Conservation (phyloP, 2,888 invertebrate genomes). For the Ceriagrion tenellum region DNA sequence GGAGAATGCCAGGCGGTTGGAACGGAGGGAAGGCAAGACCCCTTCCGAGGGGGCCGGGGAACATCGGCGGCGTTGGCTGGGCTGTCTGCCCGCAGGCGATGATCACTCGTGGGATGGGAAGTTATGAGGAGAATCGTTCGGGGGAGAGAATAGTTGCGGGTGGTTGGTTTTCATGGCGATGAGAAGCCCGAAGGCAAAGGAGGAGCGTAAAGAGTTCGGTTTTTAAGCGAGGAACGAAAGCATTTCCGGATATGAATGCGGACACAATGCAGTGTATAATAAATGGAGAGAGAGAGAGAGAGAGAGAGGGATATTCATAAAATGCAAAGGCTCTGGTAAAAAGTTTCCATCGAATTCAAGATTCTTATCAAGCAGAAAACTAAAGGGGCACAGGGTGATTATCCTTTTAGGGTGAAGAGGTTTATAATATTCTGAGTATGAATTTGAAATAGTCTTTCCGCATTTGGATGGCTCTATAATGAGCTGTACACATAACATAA, state of each 20-base stretch:
- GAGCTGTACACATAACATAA: background rate
- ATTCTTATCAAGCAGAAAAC: background rate
- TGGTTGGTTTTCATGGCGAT: background rate
- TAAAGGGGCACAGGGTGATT: background rate
- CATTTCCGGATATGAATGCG: background rate
- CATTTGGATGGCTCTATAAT: background rate
- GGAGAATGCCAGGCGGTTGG: background rate
- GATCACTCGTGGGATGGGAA: background rate
- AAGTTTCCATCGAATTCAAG: background rate
- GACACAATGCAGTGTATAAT: background rate
- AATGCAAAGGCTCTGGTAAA: background rate
- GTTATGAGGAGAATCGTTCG: background rate
- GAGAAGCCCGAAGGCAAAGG: slow-evolving; percentile 7
- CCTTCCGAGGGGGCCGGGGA: background rate
- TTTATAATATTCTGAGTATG: background rate
- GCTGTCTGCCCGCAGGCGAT: background rate
- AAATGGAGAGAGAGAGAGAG: background rate
- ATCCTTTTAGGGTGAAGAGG: background rate
- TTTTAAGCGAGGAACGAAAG: background rate
- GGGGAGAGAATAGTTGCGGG: background rate
- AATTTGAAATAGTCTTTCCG: background rate
- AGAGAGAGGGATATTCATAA: background rate
- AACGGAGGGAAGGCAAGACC: background rate
- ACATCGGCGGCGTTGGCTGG: background rate
- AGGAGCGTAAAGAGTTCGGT: background rate